These are phyloP conservation scores for Gymnoscopelus microlampas DNA, from an alignment of 2,797 vertebrate genomes.

Conservation along the genomic window DNA sequence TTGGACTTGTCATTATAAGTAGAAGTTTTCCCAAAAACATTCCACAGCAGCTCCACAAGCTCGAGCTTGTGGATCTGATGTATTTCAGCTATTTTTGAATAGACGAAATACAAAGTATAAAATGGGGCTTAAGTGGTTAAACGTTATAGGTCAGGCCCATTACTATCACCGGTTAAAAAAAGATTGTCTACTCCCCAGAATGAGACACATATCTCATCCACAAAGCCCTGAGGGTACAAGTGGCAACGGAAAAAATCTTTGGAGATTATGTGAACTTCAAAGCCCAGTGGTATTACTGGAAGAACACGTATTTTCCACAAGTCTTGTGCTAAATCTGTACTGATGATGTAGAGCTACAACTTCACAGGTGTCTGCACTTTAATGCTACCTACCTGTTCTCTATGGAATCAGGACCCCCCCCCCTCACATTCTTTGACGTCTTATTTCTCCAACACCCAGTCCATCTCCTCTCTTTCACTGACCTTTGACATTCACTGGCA, in stretches of 20 bases:
- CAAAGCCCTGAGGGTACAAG: constrained; percentile 1
- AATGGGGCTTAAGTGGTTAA: background rate
- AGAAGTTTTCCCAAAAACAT: too few species aligned
- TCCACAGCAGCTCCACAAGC: too few species aligned
- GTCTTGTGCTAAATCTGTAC: constrained; percentile 13
- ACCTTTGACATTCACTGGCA: constrained; percentile 41
- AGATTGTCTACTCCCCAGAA: background rate
- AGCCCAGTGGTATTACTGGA: background rate
- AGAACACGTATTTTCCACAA: constrained; percentile 37
- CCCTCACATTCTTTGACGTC: constrained; percentile 5
- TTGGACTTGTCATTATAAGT: too few species aligned
- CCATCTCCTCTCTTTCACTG: constrained; percentile 22
- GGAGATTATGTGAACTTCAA: constrained; percentile 17
- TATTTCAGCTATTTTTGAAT: too few species aligned
- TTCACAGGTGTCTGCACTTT: constrained; percentile 16
- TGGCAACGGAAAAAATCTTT: constrained; percentile 7
- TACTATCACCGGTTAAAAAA: background rate
- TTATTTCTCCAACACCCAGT: constrained; percentile 10
- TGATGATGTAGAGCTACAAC: constrained; percentile 36
- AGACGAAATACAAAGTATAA: background rate
- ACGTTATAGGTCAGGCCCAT: background rate
- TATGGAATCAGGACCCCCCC: constrained; percentile 13
- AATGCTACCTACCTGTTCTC: constrained; percentile 19
- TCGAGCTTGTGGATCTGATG: too few species aligned
- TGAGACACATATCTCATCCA: background rate